phyloP scores from a whole-genome alignment of 1,140 invertebrate genomes.

The Trypoxylus dichotomus region DNA sequence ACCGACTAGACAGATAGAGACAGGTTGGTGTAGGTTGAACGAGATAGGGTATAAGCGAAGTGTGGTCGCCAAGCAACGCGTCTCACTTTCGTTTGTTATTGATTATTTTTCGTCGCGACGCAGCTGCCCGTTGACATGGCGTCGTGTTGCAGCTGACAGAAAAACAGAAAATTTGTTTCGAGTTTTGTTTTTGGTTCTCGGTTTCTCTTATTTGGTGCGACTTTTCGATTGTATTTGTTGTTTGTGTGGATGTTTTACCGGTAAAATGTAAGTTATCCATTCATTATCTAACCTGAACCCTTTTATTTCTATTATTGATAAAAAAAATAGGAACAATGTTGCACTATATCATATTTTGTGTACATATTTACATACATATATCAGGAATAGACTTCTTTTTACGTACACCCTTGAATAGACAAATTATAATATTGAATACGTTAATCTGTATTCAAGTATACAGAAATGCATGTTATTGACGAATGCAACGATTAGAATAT shows the following conservation, averaged over 20 bases:
- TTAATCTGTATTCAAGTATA: not conserved
- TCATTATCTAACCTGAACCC: not conserved
- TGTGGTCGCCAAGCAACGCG: conserved; percentile 50
- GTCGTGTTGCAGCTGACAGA: conserved; percentile 53
- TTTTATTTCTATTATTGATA: not conserved
- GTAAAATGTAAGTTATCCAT: conserved; percentile 45
- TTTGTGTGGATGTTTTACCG: conserved; percentile 40
- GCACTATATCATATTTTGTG: too few relatives aligned
- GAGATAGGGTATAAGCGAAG: conserved; percentile 30
- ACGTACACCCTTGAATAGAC: too few relatives aligned
- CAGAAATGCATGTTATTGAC: not conserved
- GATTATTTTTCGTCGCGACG: conserved; percentile 54
- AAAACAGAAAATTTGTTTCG: conserved; percentile 44
- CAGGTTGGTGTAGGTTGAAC: conserved; percentile 5
- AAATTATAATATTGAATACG: not conserved
- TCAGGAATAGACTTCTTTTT: too few relatives aligned
- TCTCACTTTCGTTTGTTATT: conserved; percentile 55
- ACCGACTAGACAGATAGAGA: conserved; percentile 11
- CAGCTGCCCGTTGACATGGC: conserved; percentile 49
- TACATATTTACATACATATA: too few relatives aligned
- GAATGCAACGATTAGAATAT: not conserved
- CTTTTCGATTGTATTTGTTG: conserved; percentile 40
- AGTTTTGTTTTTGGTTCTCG: conserved; percentile 33
- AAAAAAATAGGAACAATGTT: not conserved
- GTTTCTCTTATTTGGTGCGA: conserved; percentile 33